A percentile compares a stretch with the other conserved stretches of the same genome.
Evolutionary conservation across 2,113 vertebrate species (phyloP).

Genomic region (Rhipidura dahli): DNA sequence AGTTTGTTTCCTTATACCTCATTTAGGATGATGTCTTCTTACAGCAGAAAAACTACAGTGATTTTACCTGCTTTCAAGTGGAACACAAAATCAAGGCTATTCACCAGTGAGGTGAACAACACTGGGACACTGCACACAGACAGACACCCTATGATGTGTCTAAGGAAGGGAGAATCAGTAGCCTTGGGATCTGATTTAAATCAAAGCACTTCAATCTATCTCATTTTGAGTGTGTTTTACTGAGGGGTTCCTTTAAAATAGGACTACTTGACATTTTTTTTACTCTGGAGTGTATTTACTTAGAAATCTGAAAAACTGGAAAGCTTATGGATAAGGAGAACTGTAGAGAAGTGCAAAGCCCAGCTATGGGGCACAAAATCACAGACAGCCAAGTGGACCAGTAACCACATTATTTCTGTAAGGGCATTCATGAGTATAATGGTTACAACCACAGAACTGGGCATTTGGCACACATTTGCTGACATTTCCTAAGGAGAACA

Average conservation of each 20-base stretch:
- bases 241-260: conserved; percentile 7
- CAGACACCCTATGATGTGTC: background rate
- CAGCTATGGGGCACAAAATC: background rate
- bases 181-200: background rate
- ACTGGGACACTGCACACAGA: background rate
- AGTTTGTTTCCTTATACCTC: background rate
- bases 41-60: background rate
- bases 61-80: background rate
- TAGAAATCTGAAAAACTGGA: conserved; percentile 4
- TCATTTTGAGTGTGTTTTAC: background rate
- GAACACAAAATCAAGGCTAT: background rate
- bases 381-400: background rate
- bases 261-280: conserved; percentile 16
- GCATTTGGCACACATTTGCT: background rate
- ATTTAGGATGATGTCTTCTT: background rate
- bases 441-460: background rate
- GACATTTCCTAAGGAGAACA: background rate
- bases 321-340: background rate
- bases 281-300: conserved; percentile 10
- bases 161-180: background rate
- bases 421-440: background rate
- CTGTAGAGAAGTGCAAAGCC: background rate
- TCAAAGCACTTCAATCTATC: background rate
- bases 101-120: background rate
- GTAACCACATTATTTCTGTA: background rate